phyloP scores from a whole-genome alignment of 2,113 vertebrate genomes.

The Euleptes europaea region DNA sequence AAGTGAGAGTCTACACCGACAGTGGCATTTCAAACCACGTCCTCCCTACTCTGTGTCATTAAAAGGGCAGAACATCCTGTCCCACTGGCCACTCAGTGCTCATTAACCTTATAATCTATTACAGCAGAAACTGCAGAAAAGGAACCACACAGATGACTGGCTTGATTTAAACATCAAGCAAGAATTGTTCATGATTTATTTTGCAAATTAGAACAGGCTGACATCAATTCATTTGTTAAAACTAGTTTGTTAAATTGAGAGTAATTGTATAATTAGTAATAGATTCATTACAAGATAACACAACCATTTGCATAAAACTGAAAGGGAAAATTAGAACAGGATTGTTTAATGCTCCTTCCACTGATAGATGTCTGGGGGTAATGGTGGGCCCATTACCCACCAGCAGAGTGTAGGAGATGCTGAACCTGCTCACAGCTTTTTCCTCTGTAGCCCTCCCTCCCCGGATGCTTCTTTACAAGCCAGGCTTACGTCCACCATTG shows the following conservation, averaged over 20 bases:
- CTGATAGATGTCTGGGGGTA: constrained; percentile 15
- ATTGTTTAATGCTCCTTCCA: constrained; percentile 21
- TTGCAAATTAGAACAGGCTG: constrained; percentile 69
- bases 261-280: constrained; percentile 75
- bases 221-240: constrained; percentile 58
- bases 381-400: neutral
- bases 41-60: constrained; percentile 32
- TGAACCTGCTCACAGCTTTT: too few species aligned
- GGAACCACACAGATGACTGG: constrained; percentile 60
- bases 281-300: constrained; percentile 69
- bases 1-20: constrained; percentile 58
- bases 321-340: constrained; percentile 55
- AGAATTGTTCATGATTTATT: constrained; percentile 76
- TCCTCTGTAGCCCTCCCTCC: neutral
- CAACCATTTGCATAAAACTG: constrained; percentile 63
- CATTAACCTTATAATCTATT: constrained; percentile 26
- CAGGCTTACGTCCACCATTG: neutral
- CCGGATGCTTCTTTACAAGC: neutral
- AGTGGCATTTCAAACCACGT: constrained; percentile 1
- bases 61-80: constrained; percentile 26
- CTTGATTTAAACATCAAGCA: constrained; percentile 64
- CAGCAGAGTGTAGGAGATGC: neutral
- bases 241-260: constrained; percentile 68
- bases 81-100: constrained; percentile 29
- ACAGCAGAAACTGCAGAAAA: constrained; percentile 50